A percentile compares a stretch with the other conserved stretches of the same genome.
These are phyloP conservation scores for Criorhina ranunculi DNA, from an alignment of 2,888 invertebrate genomes.

Conservation along the genomic window DNA sequence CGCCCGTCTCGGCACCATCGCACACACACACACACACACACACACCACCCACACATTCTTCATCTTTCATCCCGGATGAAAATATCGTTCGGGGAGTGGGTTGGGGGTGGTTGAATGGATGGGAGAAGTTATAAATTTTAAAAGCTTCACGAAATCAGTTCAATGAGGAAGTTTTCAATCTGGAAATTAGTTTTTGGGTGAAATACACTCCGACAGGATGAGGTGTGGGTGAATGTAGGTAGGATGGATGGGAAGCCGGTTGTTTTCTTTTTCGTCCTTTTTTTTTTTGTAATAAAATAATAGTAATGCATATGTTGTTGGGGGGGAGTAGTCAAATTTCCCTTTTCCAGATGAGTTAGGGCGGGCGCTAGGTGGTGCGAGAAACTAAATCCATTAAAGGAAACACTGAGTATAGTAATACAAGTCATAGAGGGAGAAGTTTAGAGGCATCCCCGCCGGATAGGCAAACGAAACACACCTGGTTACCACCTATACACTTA, in stretches of 20 bases:
- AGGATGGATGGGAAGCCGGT: constrained; percentile 8
- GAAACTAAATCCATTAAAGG: constrained; percentile 73
- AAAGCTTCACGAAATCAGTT: constrained; percentile 78
- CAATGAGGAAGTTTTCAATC: constrained; percentile 78
- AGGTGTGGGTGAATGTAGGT: too few relatives aligned
- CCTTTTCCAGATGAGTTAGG: constrained; percentile 43
- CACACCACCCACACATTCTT: constrained; percentile 57
- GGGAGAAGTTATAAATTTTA: constrained; percentile 78
- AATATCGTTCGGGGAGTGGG: constrained; percentile 45
- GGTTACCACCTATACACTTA: constrained; percentile 65
- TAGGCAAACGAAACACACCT: constrained; percentile 38
- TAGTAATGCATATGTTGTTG: constrained; percentile 59
- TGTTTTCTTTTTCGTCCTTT: constrained; percentile 26
- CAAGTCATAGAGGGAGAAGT: constrained; percentile 30
- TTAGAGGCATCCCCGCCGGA: constrained; percentile 22
- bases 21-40: too few relatives aligned
- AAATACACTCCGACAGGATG: constrained; percentile 43
- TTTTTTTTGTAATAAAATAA: constrained; percentile 70
- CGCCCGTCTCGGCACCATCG: background rate
- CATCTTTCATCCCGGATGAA: constrained; percentile 70
- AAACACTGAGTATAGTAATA: constrained; percentile 61
- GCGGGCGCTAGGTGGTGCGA: constrained; percentile 3
- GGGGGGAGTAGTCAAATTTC: constrained; percentile 48
- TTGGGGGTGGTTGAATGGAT: background rate
- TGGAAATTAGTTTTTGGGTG: constrained; percentile 78